Conservation (phyloP, 2,113 vertebrate species). For the Oreochromis aureus region DNA sequence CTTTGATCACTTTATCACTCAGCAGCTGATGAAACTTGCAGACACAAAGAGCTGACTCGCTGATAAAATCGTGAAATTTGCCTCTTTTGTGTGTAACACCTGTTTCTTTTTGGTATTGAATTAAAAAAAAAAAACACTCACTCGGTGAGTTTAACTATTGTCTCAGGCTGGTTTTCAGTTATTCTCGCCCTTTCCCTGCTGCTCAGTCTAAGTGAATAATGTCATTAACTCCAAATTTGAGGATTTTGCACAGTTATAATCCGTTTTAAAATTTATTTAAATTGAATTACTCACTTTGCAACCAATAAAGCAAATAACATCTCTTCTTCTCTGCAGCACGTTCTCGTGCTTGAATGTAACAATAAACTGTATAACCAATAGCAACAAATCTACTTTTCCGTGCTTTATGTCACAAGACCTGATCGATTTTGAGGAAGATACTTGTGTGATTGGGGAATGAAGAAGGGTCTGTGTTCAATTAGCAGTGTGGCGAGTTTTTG, state of each 20-base stretch:
- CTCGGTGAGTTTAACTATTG: not conserved
- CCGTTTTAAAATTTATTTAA: not conserved
- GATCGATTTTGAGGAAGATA: not conserved
- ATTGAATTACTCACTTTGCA: not conserved
- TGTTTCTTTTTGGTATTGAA: not conserved
- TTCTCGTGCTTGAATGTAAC: not conserved
- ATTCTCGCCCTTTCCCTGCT: not conserved
- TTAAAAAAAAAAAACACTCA: not conserved
- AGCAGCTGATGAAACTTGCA: constrained; percentile 3
- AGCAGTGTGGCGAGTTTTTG: not conserved
- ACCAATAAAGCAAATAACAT: not conserved
- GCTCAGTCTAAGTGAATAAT: not conserved
- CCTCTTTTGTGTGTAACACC: not conserved
- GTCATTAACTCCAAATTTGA: not conserved
- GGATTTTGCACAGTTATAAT: not conserved
- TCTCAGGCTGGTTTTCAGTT: not conserved
- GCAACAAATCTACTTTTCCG: not conserved
- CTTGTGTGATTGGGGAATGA: not conserved
- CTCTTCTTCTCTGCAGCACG: not conserved
- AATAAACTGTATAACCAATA: not conserved
- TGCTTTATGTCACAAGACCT: not conserved
- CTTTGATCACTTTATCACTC: constrained; percentile 1
- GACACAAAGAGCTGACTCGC: not conserved
- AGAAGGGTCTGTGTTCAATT: not conserved
- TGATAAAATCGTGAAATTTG: not conserved